Conservation (phyloP, 1,140 invertebrate genomes). For the Zaprionus africanus region DNA sequence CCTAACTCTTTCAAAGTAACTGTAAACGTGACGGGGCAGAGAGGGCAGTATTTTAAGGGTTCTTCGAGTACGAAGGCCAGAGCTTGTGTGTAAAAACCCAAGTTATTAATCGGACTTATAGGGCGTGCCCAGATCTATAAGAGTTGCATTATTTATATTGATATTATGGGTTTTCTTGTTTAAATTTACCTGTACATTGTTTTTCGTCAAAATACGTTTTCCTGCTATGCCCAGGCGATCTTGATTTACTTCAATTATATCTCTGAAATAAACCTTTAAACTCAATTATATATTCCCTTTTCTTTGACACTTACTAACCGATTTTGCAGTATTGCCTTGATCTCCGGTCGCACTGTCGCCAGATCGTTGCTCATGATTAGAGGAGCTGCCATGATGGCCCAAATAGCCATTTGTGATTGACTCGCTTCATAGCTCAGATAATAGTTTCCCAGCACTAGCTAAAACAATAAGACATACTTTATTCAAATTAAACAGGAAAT, state of each 20-base stretch:
- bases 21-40: constrained; percentile 45
- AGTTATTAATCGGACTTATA: constrained; percentile 44
- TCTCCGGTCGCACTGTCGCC: constrained; percentile 93
- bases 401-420: constrained; percentile 98
- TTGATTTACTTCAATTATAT: constrained; percentile 97
- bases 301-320: constrained; percentile 4
- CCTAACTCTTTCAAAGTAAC: constrained; percentile 20
- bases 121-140: constrained; percentile 57
- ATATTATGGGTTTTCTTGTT: neutral
- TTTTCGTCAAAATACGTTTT: neutral
- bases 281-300: neutral
- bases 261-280: constrained; percentile 86
- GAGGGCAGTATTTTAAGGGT: constrained; percentile 28
- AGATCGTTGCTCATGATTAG: constrained; percentile 98
- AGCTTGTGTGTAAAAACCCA: constrained; percentile 41
- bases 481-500: no score
- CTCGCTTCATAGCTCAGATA: constrained; percentile 97
- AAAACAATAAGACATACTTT: neutral
- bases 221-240: constrained; percentile 85
- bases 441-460: constrained; percentile 98
- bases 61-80: constrained; percentile 47
- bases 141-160: neutral
- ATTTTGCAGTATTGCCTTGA: constrained; percentile 96
- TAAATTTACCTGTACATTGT: constrained; percentile 29
- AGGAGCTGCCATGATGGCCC: constrained; percentile 98